A percentile compares a stretch with the other conserved stretches of the same genome.
Conservation (phyloP, 1,140 invertebrate genomes). For the Linepithema humile region DNA sequence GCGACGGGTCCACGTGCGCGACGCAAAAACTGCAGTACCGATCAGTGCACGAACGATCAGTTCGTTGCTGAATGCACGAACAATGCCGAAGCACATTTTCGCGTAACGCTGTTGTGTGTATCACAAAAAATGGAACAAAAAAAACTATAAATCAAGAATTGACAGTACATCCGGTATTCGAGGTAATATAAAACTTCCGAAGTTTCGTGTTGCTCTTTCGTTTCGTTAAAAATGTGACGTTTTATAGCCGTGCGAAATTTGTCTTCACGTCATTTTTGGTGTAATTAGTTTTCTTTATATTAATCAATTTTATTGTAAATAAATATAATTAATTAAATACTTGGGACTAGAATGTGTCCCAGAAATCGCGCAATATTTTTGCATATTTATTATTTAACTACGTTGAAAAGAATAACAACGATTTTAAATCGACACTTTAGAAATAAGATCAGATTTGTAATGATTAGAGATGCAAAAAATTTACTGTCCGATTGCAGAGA, state of each 20-base stretch:
- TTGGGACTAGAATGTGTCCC: not conserved
- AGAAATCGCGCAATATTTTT: not conserved
- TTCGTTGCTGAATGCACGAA: not conserved
- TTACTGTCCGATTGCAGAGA: not conserved
- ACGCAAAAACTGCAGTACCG: not conserved
- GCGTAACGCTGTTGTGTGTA: not conserved
- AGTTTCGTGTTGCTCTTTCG: not conserved
- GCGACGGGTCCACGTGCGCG: not conserved
- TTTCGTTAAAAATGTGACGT: not conserved
- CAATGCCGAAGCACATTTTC: not conserved
- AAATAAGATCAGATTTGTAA: not conserved
- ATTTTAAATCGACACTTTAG: not conserved
- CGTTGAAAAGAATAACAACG: not conserved
- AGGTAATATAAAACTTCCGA: not conserved
- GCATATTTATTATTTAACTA: not conserved
- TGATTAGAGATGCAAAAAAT: not conserved
- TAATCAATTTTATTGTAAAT: not conserved
- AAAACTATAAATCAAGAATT: not conserved
- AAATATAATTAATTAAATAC: conserved; percentile 12
- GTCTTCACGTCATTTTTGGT: not conserved
- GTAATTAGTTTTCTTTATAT: not conserved
- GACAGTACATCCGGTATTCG: not conserved
- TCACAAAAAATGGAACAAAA: not conserved
- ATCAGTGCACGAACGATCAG: not conserved
- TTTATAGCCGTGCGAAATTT: not conserved